These are phyloP conservation scores for Varanus salvator DNA, from an alignment of 2,113 vertebrate genomes.

Conservation along the genomic window DNA sequence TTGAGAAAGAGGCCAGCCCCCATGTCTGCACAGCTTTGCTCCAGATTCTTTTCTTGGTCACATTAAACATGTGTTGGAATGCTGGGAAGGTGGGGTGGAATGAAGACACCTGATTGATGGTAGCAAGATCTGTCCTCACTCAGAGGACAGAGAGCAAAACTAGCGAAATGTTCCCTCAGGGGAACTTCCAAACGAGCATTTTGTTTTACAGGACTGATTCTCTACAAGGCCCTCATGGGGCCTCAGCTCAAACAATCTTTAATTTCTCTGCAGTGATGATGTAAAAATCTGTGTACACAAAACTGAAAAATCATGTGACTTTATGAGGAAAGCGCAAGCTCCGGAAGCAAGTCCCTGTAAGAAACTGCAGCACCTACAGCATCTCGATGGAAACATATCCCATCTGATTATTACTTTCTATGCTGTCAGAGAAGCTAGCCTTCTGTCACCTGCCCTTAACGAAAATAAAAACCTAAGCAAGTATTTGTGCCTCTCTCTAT, in stretches of 20 bases:
- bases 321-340: neutral
- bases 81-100: neutral
- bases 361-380: conserved; percentile 32
- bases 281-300: conserved; percentile 33
- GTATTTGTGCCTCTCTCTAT: conserved; percentile 40
- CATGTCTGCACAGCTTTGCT: neutral
- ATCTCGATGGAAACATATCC: neutral
- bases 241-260: conserved; percentile 25
- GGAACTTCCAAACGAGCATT: neutral
- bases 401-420: neutral
- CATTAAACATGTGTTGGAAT: neutral
- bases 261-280: conserved; percentile 37
- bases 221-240: conserved; percentile 20
- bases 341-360: neutral
- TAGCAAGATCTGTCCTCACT: neutral
- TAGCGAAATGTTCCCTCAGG: neutral
- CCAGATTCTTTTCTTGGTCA: neutral
- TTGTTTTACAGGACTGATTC: conserved; percentile 33
- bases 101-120: neutral
- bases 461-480: conserved; percentile 46
- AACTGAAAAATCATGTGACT: conserved; percentile 38
- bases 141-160: neutral
- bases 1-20: neutral
- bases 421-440: neutral
- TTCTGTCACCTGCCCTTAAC: neutral